These are phyloP conservation scores for Penelope pileata DNA, from an alignment of 2,113 vertebrate species.

Conservation along the genomic window DNA sequence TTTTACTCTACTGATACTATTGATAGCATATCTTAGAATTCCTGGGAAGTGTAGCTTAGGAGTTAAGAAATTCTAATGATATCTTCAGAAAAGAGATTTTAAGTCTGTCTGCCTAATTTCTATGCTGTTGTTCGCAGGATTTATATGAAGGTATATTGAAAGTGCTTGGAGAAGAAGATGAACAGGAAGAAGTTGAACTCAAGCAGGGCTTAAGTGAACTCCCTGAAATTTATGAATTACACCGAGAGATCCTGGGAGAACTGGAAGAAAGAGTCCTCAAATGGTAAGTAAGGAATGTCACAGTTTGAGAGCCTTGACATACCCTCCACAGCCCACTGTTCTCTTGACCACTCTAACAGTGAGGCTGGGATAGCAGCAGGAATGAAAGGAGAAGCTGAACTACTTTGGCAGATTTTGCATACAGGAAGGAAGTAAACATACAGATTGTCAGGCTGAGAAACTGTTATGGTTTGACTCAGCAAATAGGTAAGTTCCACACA, in stretches of 20 bases:
- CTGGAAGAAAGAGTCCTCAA: conserved; percentile 84
- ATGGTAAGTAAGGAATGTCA: conserved; percentile 84
- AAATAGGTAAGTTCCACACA: no score
- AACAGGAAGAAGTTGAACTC: conserved; percentile 80
- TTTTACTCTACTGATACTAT: background rate
- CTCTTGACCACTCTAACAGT: background rate
- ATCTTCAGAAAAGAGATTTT: background rate
- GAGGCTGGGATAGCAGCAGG: background rate
- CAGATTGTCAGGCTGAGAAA: background rate
- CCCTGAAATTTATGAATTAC: conserved; percentile 85
- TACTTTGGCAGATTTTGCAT: background rate
- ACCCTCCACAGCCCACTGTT: background rate
- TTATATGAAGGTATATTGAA: conserved; percentile 83
- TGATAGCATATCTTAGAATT: background rate
- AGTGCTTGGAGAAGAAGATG: conserved; percentile 76
- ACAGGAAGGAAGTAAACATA: background rate
- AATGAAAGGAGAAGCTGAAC: background rate
- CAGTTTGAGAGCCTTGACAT: background rate
- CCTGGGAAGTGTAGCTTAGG: background rate
- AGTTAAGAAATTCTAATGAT: background rate
- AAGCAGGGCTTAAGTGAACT: conserved; percentile 86
- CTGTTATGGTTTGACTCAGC: no score
- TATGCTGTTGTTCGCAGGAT: conserved; percentile 76
- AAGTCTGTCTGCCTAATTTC: background rate
- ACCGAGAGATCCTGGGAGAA: conserved; percentile 85